These are phyloP conservation scores for Aphrophora alni DNA, from an alignment of 2,888 invertebrate species.

Conservation along the genomic window DNA sequence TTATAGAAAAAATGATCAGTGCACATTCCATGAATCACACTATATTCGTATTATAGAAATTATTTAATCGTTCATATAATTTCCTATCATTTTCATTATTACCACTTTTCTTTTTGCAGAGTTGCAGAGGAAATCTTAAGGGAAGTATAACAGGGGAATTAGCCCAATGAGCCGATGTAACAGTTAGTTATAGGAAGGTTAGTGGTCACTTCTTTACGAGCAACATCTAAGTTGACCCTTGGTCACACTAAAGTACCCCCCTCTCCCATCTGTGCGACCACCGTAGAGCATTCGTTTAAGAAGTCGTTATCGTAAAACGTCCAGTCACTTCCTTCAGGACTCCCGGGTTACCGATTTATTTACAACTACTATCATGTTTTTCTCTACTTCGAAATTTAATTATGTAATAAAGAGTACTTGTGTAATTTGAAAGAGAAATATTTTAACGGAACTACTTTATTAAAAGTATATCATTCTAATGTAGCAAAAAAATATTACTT, in stretches of 20 bases:
- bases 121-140: no score
- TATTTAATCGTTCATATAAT: no score
- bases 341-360: not conserved
- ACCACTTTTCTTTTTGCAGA: no score
- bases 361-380: not conserved
- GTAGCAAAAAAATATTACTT: no score
- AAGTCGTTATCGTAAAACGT: slow-evolving; percentile 1
- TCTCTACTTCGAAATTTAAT: not conserved
- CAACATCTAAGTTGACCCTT: not conserved
- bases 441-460: no score
- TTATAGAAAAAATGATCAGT: no score
- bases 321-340: slow-evolving; percentile 7
- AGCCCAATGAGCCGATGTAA: not conserved
- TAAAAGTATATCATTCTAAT: no score
- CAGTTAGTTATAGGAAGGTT: slow-evolving; percentile 2
- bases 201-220: not conserved
- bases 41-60: no score
- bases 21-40: no score
- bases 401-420: no score
- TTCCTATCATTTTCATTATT: no score
- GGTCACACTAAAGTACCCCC: slow-evolving; percentile 1
- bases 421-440: no score
- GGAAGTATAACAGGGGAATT: not conserved
- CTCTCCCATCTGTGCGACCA: not conserved
- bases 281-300: slow-evolving; percentile 6